Evolutionary conservation across 1,140 invertebrate species (phyloP).

Genomic region (Cyphomyrmex costatus): DNA sequence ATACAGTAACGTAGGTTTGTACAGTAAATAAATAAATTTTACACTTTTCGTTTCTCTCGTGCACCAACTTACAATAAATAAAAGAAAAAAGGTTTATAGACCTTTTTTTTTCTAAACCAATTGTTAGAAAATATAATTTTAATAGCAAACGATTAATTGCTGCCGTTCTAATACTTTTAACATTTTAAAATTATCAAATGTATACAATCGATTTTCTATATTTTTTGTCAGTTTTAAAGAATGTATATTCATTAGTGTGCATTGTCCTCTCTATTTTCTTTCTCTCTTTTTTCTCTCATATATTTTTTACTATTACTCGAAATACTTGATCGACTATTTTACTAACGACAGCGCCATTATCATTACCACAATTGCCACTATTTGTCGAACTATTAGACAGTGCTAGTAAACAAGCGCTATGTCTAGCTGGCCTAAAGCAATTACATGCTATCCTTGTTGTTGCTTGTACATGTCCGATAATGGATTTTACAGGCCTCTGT

Average conservation of each 20-base stretch:
- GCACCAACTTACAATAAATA: background rate
- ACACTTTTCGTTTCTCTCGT: background rate
- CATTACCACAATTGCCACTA: slow-evolving; percentile 43
- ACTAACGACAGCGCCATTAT: slow-evolving; percentile 9
- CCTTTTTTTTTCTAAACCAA: slow-evolving; percentile 10
- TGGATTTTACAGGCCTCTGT: slow-evolving; percentile 5
- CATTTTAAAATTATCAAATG: background rate
- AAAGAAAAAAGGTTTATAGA: background rate
- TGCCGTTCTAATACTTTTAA: background rate
- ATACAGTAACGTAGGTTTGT: background rate
- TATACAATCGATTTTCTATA: background rate
- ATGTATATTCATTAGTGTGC: background rate
- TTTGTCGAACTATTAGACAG: slow-evolving; percentile 45
- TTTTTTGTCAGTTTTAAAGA: background rate
- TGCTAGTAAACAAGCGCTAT: slow-evolving; percentile 53
- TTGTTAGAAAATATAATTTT: background rate
- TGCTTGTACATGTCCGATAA: background rate
- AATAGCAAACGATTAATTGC: background rate
- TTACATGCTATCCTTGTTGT: slow-evolving; percentile 25
- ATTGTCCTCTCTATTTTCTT: background rate
- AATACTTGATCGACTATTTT: slow-evolving; percentile 7
- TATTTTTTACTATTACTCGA: background rate
- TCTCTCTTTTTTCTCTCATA: background rate
- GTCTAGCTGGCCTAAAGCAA: slow-evolving; percentile 41
- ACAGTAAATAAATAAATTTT: slow-evolving; percentile 20